Conservation (phyloP, 1,140 invertebrate species). For the Drosophila sucinea region DNA sequence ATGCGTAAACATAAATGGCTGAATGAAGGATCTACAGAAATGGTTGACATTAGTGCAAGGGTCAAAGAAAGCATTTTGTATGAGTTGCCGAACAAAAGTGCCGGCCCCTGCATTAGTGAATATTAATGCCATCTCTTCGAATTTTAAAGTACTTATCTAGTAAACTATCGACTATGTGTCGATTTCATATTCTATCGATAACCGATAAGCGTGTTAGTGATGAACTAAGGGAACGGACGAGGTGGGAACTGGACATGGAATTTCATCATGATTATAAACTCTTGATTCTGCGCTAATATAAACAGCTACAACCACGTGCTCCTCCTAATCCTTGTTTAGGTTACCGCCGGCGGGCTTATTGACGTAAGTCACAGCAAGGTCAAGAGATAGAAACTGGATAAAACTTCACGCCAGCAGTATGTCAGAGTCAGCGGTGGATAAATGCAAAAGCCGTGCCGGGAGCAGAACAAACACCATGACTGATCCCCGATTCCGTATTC, state of each 20-base stretch:
- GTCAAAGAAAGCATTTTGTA: too few species aligned
- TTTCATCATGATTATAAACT: constrained; percentile 10
- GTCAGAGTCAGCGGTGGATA: constrained; percentile 18
- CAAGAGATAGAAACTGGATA: background rate
- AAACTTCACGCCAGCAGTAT: constrained; percentile 22
- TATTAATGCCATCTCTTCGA: too few species aligned
- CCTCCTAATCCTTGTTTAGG: background rate
- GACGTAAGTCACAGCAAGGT: background rate
- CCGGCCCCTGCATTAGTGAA: too few species aligned
- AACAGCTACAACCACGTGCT: constrained; percentile 18
- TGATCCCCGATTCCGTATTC: constrained; percentile 90
- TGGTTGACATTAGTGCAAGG: too few species aligned
- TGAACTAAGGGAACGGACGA: background rate
- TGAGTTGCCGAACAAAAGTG: too few species aligned
- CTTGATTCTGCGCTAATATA: background rate
- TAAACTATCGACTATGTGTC: background rate
- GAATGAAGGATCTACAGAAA: too few species aligned
- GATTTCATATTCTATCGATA: background rate
- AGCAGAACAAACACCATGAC: constrained; percentile 80
- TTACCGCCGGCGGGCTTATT: background rate
- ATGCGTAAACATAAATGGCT: too few species aligned
- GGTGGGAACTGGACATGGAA: constrained; percentile 3
- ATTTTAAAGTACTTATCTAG: background rate
- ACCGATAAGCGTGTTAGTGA: background rate
- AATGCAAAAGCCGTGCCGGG: background rate